phyloP scores from a whole-genome alignment of 2,113 vertebrate genomes.

The Eulemur macaco region DNA sequence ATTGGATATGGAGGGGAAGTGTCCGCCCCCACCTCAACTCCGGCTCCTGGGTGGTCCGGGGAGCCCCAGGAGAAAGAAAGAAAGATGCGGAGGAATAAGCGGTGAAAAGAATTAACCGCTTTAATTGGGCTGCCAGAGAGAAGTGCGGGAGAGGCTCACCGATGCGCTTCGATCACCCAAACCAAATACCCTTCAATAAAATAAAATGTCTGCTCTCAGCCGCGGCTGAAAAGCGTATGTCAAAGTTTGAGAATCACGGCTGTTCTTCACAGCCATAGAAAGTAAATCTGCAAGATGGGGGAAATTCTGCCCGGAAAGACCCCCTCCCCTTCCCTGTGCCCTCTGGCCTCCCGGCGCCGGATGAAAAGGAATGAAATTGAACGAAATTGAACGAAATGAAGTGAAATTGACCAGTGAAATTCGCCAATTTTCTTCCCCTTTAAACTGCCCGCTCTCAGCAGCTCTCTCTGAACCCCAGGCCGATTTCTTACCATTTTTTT shows the following conservation, averaged over 20 bases:
- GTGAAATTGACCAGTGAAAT: constrained; percentile 81
- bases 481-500: constrained; percentile 57
- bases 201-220: constrained; percentile 49
- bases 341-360: constrained; percentile 65
- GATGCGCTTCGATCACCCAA: constrained; percentile 55
- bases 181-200: constrained; percentile 49
- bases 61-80: constrained; percentile 67
- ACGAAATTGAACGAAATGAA: constrained; percentile 83
- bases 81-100: constrained; percentile 65
- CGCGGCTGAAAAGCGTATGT: background rate
- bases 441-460: constrained; percentile 73
- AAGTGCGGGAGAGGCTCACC: constrained; percentile 28
- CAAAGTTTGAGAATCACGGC: constrained; percentile 54
- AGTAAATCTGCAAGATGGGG: constrained; percentile 56
- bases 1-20: constrained; percentile 74
- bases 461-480: constrained; percentile 69
- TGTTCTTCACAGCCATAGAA: constrained; percentile 42
- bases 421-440: constrained; percentile 80
- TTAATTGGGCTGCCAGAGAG: constrained; percentile 71
- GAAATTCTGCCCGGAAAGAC: constrained; percentile 67
- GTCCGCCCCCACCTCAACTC: constrained; percentile 62
- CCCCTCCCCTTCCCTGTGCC: constrained; percentile 61
- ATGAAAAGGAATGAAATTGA: constrained; percentile 82
- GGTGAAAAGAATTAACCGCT: constrained; percentile 73
- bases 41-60: constrained; percentile 78